Base-by-base conservation (phyloP, 2,888 invertebrate genomes). In the Enoplolaimus lenunculus region DNA sequence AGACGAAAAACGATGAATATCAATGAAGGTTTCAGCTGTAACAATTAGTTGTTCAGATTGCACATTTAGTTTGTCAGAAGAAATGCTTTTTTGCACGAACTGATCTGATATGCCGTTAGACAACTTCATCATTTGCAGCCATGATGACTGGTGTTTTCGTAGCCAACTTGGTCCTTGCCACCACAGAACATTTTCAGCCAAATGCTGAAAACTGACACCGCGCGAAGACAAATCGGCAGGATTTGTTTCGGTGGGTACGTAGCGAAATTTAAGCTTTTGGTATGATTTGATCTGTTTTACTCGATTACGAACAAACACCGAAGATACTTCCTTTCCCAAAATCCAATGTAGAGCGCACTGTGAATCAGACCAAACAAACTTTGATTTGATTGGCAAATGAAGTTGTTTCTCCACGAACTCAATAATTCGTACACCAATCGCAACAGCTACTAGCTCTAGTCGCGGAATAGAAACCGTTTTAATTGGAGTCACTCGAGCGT, bases 161-260 rank as follows among this genome's bases (percentile, higher is more conserved):
- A 45, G 7, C 45, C 45, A 45, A 21, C 21, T 45, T 3, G 78
- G 77, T 16, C 77, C 77, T 2, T 70, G 31, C 74, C 74, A 75
- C 77, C 77, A 78, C 0, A 74, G 30, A 1, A 64, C 16, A 26
- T 68, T 33, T 1, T 69, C 35, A 7, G 60, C 7, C 13, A 75
- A 67, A 30, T 73, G 69, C 1, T 60, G 29, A 1, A 72, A 69
- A 21, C 70, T 28, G 62, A 26, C 74, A 1, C 13, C 77, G 77
- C 66, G 76, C 31, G 13, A 75, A 1, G 75, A 73, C 3, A 73
- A 70, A 70, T 79, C 78, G 1, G 78, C 79, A 1, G 78, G 77
- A 71, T 78, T 79, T 0, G 74, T 71, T 29, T 73, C 62, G 0
- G 75, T 72, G 2, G 65, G 45, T 28, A 77, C 75, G 68, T 78